These are phyloP conservation scores for Apodemus sylvaticus DNA, from an alignment of 2,113 vertebrate genomes.

Conservation along the genomic window DNA sequence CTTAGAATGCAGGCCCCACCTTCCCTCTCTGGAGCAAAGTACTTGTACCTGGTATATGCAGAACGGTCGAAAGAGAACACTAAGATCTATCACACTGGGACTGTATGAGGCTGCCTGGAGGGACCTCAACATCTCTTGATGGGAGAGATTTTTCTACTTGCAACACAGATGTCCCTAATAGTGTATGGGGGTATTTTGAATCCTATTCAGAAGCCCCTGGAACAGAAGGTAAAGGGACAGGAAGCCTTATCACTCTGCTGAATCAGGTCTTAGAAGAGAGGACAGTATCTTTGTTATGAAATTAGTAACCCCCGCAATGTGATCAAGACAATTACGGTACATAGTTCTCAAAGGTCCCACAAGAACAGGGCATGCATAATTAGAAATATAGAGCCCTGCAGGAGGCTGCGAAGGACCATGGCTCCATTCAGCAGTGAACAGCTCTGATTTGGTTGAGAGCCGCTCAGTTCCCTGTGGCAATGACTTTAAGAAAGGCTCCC, in stretches of 20 bases:
- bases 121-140: neutral
- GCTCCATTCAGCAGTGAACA: constrained; percentile 40
- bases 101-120: neutral
- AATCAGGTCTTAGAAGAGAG: constrained; percentile 26
- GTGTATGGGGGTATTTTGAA: neutral
- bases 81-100: neutral
- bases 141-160: neutral
- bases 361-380: neutral
- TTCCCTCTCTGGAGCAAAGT: neutral
- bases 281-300: neutral
- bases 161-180: neutral
- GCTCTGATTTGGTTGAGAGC: constrained; percentile 29
- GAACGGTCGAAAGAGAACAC: neutral
- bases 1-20: neutral
- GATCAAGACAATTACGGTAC: neutral
- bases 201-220: neutral
- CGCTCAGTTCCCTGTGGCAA: constrained; percentile 37
- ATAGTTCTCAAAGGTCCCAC: neutral
- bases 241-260: neutral
- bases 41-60: neutral
- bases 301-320: constrained; percentile 19
- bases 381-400: neutral
- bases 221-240: neutral
- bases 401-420: constrained; percentile 20
- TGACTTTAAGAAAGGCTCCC: constrained; percentile 53